Conservation (phyloP, 2,797 vertebrate genomes). For the Peromyscus nudipes region DNA sequence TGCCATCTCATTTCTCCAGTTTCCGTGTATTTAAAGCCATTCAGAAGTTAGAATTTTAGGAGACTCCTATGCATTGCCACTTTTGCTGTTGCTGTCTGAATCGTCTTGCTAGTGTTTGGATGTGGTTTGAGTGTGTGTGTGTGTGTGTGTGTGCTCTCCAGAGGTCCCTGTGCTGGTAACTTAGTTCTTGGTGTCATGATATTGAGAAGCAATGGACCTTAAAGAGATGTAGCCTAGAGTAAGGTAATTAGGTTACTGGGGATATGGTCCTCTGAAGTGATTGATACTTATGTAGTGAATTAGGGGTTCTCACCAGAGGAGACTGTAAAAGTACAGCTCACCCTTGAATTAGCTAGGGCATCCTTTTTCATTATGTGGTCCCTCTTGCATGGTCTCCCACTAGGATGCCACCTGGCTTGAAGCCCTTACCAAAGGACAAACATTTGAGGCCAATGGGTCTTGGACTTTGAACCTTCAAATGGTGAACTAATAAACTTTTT, state of each 20-base stretch:
- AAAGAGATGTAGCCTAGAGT: neutral
- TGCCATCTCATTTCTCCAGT: neutral
- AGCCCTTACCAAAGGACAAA: neutral
- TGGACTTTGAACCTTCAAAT: neutral
- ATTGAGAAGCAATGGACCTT: neutral
- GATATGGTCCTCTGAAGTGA: neutral
- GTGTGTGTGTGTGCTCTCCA: neutral
- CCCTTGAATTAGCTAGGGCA: neutral
- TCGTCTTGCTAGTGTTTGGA: neutral
- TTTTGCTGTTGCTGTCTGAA: neutral
- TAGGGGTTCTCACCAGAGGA: neutral
- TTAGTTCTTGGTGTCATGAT: neutral
- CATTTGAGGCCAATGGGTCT: neutral
- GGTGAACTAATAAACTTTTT: neutral
- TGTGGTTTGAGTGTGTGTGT: neutral
- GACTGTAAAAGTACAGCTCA: neutral
- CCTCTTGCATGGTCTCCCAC: neutral
- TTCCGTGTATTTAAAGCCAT: neutral
- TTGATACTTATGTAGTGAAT: neutral
- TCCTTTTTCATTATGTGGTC: neutral
- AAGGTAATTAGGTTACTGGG: neutral
- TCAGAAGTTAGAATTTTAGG: neutral
- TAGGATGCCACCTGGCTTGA: neutral
- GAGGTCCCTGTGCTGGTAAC: neutral
- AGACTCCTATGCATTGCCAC: neutral